Evolutionary conservation across 2,113 vertebrate species (phyloP), one percentile per base, ranked within the genome.

Genomic region (Etheostoma spectabile): DNA sequence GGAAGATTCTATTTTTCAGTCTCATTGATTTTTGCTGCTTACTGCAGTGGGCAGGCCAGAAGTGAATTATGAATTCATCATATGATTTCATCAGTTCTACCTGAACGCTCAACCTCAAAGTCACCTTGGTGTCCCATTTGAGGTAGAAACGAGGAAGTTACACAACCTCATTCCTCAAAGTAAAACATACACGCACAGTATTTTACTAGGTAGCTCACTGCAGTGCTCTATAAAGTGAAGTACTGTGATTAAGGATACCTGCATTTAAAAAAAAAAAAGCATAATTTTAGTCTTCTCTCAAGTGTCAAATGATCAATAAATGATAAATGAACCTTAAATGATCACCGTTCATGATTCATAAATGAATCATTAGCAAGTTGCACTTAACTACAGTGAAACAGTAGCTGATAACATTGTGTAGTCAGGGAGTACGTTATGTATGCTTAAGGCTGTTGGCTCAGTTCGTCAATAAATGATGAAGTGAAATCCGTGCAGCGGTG

Each of bases 21-120:
- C 51, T 42, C 61, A 66, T 57, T 69, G 14, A 74, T 60, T 74
- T 74, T 56, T 56, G 49, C 55, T 49, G 27, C 30, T 5, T 60
- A 60, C n/a, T 18, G 59, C 21, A 11, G 12, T 38, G 56, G 56
- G 22, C 0, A 21, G 66, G 52, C 38, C 51, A 84, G 38, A 49
- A n/a, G 42, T 22, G 8, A 67, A 49, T 15, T 48, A 51, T 15
- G 8, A 62, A 19, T 52, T 42, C 18, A 64, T 65, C 27, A 51
- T 48, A 27, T 42, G 5, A 46, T 19, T 53, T 22, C 16, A 72
- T 64, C 5, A 62, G 48, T 52, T 74, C 14, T 27, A 59, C 35
- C 38, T 46, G 27, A 55, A 52, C 12, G 8, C 22, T n/a, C 49
- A 45, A 38, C 30, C 51, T 62, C 10, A 61, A 35, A 45, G n/a